Evolutionary conservation across 2,113 vertebrate genomes (phyloP).

Genomic region (Mobula hypostoma): DNA sequence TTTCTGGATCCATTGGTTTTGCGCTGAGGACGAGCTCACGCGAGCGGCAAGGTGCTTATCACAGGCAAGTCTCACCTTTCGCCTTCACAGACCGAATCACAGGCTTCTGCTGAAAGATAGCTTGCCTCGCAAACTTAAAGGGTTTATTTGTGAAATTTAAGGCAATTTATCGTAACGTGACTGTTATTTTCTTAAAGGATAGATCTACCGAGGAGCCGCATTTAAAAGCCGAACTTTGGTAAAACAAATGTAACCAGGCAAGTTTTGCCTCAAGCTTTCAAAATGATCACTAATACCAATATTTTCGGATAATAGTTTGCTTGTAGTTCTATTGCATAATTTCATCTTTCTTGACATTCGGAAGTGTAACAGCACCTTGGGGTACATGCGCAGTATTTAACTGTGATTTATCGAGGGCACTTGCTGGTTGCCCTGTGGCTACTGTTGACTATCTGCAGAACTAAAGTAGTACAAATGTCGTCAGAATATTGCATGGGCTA

Average conservation of each 20-base stretch:
- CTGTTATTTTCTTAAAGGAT: background rate
- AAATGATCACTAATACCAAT: background rate
- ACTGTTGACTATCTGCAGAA: background rate
- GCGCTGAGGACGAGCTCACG: background rate
- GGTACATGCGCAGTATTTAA: background rate
- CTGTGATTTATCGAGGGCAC: too few species aligned
- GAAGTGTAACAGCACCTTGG: background rate
- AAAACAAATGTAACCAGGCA: background rate
- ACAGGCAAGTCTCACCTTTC: constrained; percentile 18
- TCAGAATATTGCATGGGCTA: background rate
- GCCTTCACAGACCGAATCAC: background rate
- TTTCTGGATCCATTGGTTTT: background rate
- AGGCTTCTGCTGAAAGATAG: background rate
- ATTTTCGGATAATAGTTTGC: background rate
- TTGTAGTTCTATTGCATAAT: background rate
- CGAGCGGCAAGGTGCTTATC: background rate
- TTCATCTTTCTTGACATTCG: background rate
- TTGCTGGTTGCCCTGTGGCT: background rate
- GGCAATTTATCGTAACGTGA: background rate
- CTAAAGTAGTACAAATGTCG: background rate
- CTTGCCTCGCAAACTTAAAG: background rate
- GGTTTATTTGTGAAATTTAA: background rate
- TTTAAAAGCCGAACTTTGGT: background rate
- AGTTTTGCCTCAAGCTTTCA: background rate
- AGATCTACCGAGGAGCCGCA: too few species aligned